These are phyloP conservation scores for Sciurus carolinensis DNA, from an alignment of 2,797 vertebrate genomes.

Conservation along the genomic window DNA sequence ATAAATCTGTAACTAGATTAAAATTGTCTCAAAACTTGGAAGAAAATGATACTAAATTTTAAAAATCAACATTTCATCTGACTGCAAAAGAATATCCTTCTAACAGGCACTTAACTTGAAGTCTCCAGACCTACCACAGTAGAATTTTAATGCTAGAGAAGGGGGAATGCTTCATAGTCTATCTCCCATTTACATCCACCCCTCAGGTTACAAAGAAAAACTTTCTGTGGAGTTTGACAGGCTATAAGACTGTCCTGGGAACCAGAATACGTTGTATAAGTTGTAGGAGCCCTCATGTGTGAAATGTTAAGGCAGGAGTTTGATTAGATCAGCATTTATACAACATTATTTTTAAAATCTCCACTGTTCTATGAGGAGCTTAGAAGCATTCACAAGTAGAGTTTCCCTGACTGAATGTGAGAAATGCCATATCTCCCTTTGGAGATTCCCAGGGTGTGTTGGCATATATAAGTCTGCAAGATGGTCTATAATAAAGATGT, in stretches of 20 bases:
- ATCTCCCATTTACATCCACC: not conserved
- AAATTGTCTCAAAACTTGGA: conserved; percentile 10
- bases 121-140: not conserved
- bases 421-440: not conserved
- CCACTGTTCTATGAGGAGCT: conserved; percentile 7
- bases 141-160: conserved; percentile 2
- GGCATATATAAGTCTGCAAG: not conserved
- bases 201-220: not conserved
- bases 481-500: conserved; percentile 47
- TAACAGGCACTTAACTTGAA: not conserved
- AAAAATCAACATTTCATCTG: conserved; percentile 24
- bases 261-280: not conserved
- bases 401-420: conserved; percentile 32
- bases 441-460: not conserved
- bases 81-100: conserved; percentile 1
- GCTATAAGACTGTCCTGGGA: not conserved
- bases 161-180: not conserved
- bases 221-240: not conserved
- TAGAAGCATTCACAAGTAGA: conserved; percentile 54
- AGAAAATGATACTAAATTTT: conserved; percentile 43
- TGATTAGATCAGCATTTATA: conserved; percentile 15
- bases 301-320: not conserved
- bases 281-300: not conserved
- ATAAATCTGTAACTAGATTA: not conserved
- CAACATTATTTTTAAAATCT: conserved; percentile 33